Conservation (phyloP, 1,140 invertebrate genomes). For the Aphelinus certus region DNA sequence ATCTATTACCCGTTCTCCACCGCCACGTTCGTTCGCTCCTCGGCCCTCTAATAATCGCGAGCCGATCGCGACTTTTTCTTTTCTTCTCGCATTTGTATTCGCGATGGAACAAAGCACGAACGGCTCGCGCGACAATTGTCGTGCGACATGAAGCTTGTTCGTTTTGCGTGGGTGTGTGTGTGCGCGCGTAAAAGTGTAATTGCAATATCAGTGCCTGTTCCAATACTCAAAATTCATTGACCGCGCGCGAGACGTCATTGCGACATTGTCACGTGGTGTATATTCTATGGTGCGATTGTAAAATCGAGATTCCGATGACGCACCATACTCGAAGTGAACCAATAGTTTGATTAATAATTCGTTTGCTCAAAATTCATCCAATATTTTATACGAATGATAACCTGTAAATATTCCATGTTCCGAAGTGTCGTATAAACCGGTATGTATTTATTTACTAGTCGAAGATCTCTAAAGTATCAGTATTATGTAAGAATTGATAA, state of each 20-base stretch:
- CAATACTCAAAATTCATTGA: slow-evolving; percentile 19
- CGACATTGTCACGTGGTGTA: too few relatives aligned
- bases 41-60: neutral
- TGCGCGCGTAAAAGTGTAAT: neutral
- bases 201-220: slow-evolving; percentile 29
- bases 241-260: too few relatives aligned
- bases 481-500: neutral
- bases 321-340: too few relatives aligned
- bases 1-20: neutral
- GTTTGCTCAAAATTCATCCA: too few relatives aligned
- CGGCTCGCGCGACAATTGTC: too few relatives aligned
- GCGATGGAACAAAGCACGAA: neutral
- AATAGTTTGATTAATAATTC: too few relatives aligned
- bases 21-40: neutral
- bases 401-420: slow-evolving; percentile 9
- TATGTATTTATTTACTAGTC: slow-evolving; percentile 3
- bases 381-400: too few relatives aligned
- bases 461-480: slow-evolving; percentile 19
- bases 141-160: too few relatives aligned
- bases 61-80: neutral
- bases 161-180: too few relatives aligned
- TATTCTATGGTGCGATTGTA: too few relatives aligned
- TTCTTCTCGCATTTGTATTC: neutral
- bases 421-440: neutral
- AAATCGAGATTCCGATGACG: too few relatives aligned